Conservation (phyloP, 2,113 vertebrate genomes). For the Oenanthe oenanthe region DNA sequence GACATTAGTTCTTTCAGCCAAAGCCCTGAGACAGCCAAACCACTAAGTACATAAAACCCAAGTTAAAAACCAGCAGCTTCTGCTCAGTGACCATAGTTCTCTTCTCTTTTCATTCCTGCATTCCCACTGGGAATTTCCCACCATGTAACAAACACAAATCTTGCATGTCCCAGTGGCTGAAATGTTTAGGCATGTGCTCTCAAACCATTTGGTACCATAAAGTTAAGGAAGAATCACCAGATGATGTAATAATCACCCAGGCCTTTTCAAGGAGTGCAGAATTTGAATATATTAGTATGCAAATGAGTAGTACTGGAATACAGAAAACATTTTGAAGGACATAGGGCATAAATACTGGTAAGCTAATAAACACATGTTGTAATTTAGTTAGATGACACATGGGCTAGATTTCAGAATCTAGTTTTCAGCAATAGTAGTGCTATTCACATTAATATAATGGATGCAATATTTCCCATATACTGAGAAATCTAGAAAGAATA, state of each 20-base stretch:
- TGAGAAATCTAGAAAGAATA: background rate
- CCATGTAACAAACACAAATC: rapidly evolving
- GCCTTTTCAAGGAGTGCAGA: background rate
- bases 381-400: background rate
- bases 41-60: background rate
- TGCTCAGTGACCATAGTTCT: background rate
- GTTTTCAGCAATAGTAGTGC: background rate
- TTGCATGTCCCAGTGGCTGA: background rate
- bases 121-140: background rate
- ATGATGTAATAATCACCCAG: background rate
- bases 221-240: background rate
- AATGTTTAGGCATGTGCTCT: background rate
- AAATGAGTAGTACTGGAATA: background rate
- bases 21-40: background rate
- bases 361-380: background rate
- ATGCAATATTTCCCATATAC: background rate
- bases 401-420: background rate
- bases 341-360: background rate
- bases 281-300: background rate
- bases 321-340: background rate
- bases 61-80: background rate
- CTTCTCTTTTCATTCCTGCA: background rate
- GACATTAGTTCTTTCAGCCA: background rate
- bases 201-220: background rate
- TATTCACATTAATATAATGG: background rate